phyloP scores from a whole-genome alignment of 2,888 invertebrate species.

The Opisthograptis luteolata region DNA sequence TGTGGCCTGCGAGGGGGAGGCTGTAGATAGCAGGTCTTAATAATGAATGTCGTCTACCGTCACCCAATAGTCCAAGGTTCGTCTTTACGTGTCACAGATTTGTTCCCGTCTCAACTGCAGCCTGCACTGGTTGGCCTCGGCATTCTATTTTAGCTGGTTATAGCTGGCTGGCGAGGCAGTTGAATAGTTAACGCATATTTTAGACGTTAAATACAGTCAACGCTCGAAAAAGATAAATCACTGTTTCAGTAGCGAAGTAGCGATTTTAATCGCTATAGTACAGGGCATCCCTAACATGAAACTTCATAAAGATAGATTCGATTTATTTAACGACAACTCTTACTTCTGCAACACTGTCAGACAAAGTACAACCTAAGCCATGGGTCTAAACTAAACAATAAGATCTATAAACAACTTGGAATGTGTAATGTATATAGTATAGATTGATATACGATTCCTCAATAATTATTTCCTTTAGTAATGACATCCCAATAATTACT shows the following conservation, averaged over 20 bases:
- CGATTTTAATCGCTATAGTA: conserved; percentile 25
- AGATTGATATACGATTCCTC: no score
- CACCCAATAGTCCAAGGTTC: conserved; percentile 41
- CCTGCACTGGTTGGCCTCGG: conserved; percentile 35
- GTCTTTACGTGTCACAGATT: conserved; percentile 28
- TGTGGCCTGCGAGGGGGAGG: no score
- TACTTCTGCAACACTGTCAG: no score
- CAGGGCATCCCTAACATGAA: conserved; percentile 32
- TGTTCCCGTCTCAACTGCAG: conserved; percentile 32
- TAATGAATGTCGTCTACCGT: conserved; percentile 22
- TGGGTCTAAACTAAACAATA: no score
- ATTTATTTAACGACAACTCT: conserved; percentile 30
- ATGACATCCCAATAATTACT: no score
- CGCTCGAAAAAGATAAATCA: conserved; percentile 35
- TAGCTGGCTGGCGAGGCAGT: conserved; percentile 8
- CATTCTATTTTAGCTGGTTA: conserved; percentile 38
- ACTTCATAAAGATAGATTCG: conserved; percentile 29
- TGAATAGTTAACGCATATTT: conserved; percentile 22
- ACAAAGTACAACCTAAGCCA: no score
- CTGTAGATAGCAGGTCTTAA: no score
- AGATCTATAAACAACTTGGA: no score
- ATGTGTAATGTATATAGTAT: no score
- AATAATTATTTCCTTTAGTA: no score
- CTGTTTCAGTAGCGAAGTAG: conserved; percentile 24
- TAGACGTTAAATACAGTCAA: conserved; percentile 15